Evolutionary conservation across 2,113 vertebrate species (phyloP), one percentile per base, ranked within the genome.

Genomic region (Sclerurus mexicanus): DNA sequence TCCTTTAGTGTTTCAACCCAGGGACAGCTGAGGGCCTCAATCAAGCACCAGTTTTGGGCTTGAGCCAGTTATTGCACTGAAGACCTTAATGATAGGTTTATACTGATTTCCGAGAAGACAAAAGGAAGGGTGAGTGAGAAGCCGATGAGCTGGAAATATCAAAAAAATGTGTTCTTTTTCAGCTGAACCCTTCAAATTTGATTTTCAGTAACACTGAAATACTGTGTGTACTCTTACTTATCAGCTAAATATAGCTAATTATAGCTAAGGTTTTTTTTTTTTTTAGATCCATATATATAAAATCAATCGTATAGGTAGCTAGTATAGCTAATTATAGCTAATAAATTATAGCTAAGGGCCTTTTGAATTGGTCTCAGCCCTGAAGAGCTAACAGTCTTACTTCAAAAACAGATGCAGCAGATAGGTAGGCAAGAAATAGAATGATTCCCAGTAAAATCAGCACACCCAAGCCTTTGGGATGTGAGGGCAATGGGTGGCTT

Each of bases 401-500:
- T 50, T 58, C 24, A 58, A 44, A 75, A 79, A 27, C 25, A 40
- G 17, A n/a, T 25, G 44, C 15, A 76, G 5, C 5, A 23, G 53
- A 14, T 6, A 10, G 4, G 24, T 30, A 63, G 58, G 42, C 9
- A 52, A 67, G 42, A 14, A 31, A 85, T 50, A 69, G 69, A 14
- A 33, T 19, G 27, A 46, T 60, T 78, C 47, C 25, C 50, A 19
- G 33, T 22, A 44, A 50, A 14, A 15, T 53, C 33, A 60, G 30
- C 40, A 13, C 25, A 39, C 20, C 8, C 8, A 42, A 68, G 59
- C 46, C 37, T 25, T 23, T 23, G 59, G 27, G 27, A 46, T 0
- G 0, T 14, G 46, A 22, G 13, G 35, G 11, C 27, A 46, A 19
- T 0, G 7, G 20, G 71, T 35, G 28, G 10, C 20, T 30, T 68